Conservation (phyloP, 2,113 vertebrate genomes). For the Burhinus bistriatus region DNA sequence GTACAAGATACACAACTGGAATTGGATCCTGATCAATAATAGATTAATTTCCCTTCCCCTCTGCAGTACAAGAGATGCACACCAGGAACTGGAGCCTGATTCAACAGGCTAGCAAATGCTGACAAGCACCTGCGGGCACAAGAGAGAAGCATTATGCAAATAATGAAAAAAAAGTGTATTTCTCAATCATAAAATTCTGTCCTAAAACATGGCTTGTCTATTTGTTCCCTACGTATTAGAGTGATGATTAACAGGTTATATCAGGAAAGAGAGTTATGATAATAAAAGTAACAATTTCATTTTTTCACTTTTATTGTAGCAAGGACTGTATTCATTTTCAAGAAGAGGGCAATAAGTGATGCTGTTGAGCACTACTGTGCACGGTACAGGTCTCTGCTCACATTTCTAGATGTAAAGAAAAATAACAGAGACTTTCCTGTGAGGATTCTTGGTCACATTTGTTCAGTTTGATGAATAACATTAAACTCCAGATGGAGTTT, state of each 20-base stretch:
- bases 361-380: background rate
- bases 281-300: background rate
- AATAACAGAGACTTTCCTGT: background rate
- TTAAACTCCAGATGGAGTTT: background rate
- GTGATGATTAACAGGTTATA: background rate
- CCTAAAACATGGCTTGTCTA: background rate
- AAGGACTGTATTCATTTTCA: background rate
- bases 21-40: constrained; percentile 35
- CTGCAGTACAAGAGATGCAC: background rate
- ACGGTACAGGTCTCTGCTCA: background rate
- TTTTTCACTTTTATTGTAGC: background rate
- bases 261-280: background rate
- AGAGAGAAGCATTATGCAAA: background rate
- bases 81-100: constrained; percentile 6
- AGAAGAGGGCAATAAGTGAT: background rate
- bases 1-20: background rate
- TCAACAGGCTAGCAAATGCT: constrained; percentile 1
- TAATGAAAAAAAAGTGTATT: background rate
- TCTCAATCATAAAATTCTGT: background rate
- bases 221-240: background rate
- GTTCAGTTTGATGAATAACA: background rate
- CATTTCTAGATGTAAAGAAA: background rate
- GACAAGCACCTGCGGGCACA: background rate
- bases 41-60: constrained; percentile 28
- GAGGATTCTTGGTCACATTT: background rate